phyloP scores from a whole-genome alignment of 2,888 invertebrate genomes.

The Tipula helvola region DNA sequence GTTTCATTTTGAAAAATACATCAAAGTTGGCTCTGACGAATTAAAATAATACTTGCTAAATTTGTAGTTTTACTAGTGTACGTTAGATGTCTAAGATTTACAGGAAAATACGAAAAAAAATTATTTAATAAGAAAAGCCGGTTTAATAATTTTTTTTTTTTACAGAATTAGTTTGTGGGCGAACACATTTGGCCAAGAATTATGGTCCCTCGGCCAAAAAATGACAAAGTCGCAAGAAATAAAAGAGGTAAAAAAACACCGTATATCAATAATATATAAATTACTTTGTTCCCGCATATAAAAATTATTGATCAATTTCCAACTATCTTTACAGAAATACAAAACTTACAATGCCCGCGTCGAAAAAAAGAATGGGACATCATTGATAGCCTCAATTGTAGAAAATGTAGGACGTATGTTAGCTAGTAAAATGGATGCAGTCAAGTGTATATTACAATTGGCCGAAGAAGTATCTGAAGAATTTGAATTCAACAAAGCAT shows the following conservation, averaged over 20 bases:
- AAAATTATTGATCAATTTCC: no score
- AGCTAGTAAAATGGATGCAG: slow-evolving; percentile 79
- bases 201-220: slow-evolving; percentile 63
- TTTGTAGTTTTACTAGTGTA: no score
- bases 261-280: no score
- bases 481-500: slow-evolving; percentile 40
- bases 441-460: slow-evolving; percentile 38
- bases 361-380: slow-evolving; percentile 63
- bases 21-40: no score
- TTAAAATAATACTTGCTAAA: no score
- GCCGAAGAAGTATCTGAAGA: slow-evolving; percentile 58
- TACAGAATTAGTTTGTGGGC: slow-evolving; percentile 74
- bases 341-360: slow-evolving; percentile 66
- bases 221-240: slow-evolving; percentile 69
- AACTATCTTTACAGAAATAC: slow-evolving; percentile 49
- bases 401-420: slow-evolving; percentile 75
- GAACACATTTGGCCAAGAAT: slow-evolving; percentile 59
- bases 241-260: slow-evolving; percentile 47
- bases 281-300: background rate
- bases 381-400: slow-evolving; percentile 65
- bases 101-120: no score
- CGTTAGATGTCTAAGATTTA: no score
- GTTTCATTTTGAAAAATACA: no score
- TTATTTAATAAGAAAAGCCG: no score
- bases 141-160: slow-evolving; percentile 14